Base-by-base conservation (phyloP, 1,140 invertebrate genomes). In the Dysdera silvatica region DNA sequence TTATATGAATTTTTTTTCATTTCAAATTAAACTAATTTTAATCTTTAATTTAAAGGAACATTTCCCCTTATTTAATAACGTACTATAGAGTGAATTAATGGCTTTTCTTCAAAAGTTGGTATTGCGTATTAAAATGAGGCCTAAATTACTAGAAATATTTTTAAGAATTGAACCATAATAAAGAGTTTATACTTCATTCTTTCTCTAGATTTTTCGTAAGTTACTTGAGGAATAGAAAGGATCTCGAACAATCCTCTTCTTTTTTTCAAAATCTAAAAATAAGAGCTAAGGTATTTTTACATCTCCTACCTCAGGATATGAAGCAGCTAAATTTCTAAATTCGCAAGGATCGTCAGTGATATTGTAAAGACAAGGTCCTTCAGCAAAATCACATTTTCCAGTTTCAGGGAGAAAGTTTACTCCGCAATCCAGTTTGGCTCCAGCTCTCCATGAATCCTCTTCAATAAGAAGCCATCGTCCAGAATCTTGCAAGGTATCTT, bases 321-420 rank as follows among this genome's bases (percentile, higher is more conserved):
- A 23, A 16, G 59, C 54, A 29, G 74, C 74, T 35, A 77, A 65
- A 56, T 78, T 78, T 47, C 70, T 66, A 48, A 71, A 75, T 62
- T 77, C 76, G 66, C 76, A 78, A 12, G 76, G 76, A 68, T 77
- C 75, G 18, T 67, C 57, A 8, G 70, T 68, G 45, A 77, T 70
- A 61, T 77, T 67, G 64, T 65, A 65, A 10, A 65, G 28, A 16
- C 55, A 65, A 14, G 54, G 55, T 26, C 62, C 54, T 40, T 43
- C 14, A 4, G 33, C 35, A 37, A 65, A 65, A 31, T 65, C 54
- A n/a, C 54, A 65, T 45, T 52, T 65, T 28, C 62, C 62, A 3
- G 62, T 58, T 14, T 54, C 47, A 16, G 55, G 62, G 18, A 63
- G 28, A 40, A 63, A 63, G 24, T 63, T 63, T 49, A 48, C 61